Evolutionary conservation across 2,888 invertebrate species (phyloP).

Genomic region (Eurois occulta): DNA sequence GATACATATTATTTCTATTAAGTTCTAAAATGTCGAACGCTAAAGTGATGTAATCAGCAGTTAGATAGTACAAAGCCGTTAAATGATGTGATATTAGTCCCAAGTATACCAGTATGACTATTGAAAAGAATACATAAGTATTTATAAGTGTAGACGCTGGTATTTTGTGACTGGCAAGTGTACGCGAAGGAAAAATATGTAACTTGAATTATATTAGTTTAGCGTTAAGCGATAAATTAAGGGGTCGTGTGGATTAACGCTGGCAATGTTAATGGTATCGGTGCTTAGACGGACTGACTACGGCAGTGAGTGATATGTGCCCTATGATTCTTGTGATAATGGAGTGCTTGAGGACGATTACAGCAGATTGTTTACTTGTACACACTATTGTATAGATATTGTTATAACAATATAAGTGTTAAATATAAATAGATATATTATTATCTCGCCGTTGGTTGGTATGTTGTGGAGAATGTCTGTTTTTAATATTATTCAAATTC

Average conservation of each 20-base stretch:
- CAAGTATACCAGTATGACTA: constrained; percentile 70
- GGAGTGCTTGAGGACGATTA: constrained; percentile 72
- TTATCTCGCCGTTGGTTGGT: constrained; percentile 83
- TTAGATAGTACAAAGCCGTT: constrained; percentile 81
- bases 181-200: constrained; percentile 71
- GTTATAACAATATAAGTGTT: constrained; percentile 85
- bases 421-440: constrained; percentile 84
- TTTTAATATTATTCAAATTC: constrained; percentile 88
- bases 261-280: constrained; percentile 71
- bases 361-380: constrained; percentile 80
- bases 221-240: constrained; percentile 62
- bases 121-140: constrained; percentile 65
- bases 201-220: constrained; percentile 73
- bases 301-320: constrained; percentile 78
- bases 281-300: constrained; percentile 74
- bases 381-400: constrained; percentile 81
- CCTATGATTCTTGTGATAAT: constrained; percentile 86
- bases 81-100: constrained; percentile 76
- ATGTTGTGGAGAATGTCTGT: constrained; percentile 80
- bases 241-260: constrained; percentile 59
- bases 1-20: constrained; percentile 74
- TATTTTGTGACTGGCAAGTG: constrained; percentile 65
- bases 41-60: constrained; percentile 70
- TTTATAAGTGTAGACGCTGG: constrained; percentile 63
- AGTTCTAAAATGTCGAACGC: constrained; percentile 39